phyloP scores from a whole-genome alignment of 1,140 invertebrate species.

The Sitodiplosis mosellana region DNA sequence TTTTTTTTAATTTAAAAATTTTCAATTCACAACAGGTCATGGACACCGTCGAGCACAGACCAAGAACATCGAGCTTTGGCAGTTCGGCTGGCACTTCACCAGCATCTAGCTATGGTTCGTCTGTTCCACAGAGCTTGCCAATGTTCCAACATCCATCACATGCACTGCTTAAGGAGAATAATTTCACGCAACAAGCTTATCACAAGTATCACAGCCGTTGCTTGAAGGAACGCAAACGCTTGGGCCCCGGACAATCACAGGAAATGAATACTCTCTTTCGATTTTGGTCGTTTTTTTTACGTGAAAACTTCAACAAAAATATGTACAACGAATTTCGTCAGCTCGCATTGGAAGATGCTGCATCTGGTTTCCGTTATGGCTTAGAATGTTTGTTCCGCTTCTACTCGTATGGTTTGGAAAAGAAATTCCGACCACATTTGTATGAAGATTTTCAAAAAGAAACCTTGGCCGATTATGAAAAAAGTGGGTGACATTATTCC shows the following conservation, averaged over 20 bases:
- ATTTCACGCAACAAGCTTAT: conserved; percentile 93
- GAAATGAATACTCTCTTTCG: conserved; percentile 96
- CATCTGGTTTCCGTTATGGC: conserved; percentile 73
- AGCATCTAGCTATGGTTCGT: conserved; percentile 54
- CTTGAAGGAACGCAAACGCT: conserved; percentile 80
- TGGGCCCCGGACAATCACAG: conserved; percentile 81
- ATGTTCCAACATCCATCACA: conserved; percentile 93
- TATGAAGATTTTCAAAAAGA: conserved; percentile 94
- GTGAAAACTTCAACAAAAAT: conserved; percentile 94
- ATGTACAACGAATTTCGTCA: conserved; percentile 94
- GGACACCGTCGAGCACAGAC: conserved; percentile 67
- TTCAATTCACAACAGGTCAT: conserved; percentile 42
- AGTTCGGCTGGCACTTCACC: conserved; percentile 57
- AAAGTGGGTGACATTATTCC: conserved; percentile 38
- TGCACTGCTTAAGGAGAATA: conserved; percentile 86
- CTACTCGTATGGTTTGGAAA: conserved; percentile 94
- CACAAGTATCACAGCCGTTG: conserved; percentile 87
- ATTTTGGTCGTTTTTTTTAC: conserved; percentile 98
- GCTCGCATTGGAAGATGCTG: conserved; percentile 82
- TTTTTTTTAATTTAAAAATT: no score
- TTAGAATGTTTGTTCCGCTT: conserved; percentile 97
- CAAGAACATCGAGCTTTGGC: conserved; percentile 52
- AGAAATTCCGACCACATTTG: conserved; percentile 78
- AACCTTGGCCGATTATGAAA: conserved; percentile 80
- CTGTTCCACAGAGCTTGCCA: conserved; percentile 63